phyloP scores from a whole-genome alignment of 2,888 invertebrate genomes.

The Oscheius sp. region DNA sequence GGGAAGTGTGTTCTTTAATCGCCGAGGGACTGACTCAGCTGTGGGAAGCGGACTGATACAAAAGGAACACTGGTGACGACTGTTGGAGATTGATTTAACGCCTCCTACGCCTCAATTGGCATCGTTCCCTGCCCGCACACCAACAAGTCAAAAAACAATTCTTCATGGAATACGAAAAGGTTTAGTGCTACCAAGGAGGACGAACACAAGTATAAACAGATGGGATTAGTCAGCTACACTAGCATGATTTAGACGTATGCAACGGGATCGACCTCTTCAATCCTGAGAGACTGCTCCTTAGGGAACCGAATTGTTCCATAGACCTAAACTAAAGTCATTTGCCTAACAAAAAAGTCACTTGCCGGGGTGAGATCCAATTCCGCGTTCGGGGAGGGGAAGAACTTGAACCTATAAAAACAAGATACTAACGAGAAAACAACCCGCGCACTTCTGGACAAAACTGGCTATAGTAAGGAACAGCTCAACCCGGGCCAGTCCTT shows the following conservation, averaged over 20 bases:
- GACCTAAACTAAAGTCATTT: neutral
- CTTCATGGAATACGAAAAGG: neutral
- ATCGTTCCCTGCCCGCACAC: slow-evolving; percentile 6
- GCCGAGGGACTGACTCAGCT: no score
- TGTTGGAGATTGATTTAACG: no score
- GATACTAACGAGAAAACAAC: slow-evolving; percentile 1
- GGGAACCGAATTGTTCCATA: slow-evolving; percentile 5
- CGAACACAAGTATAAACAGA: no score
- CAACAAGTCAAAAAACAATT: neutral
- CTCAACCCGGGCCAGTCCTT: slow-evolving; percentile 56
- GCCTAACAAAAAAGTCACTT: no score
- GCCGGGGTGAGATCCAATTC: slow-evolving; percentile 8
- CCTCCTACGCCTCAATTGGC: slow-evolving; percentile 17
- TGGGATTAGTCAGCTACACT: neutral
- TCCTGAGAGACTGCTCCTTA: slow-evolving; percentile 20
- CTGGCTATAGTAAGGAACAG: slow-evolving; percentile 43
- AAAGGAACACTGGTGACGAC: no score
- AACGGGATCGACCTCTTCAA: slow-evolving; percentile 24
- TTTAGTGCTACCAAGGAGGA: no score
- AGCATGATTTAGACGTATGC: slow-evolving; percentile 3
- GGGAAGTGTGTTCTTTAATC: no score
- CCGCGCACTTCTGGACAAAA: slow-evolving; percentile 35
- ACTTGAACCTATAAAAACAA: slow-evolving; percentile 21
- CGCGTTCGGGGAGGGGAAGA: slow-evolving; percentile 16
- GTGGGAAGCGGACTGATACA: no score